A percentile compares a stretch with the other conserved stretches of the same genome.
phyloP scores from a whole-genome alignment of 2,888 invertebrate genomes.

The Apodemia mormo region DNA sequence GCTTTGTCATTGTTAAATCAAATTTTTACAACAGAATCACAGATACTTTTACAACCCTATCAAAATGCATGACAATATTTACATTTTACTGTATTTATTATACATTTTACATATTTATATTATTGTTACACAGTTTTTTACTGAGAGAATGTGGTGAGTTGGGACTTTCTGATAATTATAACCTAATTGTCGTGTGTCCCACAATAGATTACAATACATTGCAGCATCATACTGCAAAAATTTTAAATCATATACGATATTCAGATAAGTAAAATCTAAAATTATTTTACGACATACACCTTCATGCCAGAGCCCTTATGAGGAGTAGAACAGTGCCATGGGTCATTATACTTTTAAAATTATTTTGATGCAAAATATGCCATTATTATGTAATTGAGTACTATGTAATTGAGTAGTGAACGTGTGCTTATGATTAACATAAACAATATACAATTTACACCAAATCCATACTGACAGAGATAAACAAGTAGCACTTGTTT shows the following conservation, averaged over 20 bases:
- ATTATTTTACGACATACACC: no score
- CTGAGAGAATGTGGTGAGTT: not conserved
- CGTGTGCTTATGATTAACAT: no score
- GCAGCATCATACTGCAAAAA: not conserved
- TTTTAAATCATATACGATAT: not conserved
- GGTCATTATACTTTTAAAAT: no score
- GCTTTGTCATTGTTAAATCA: slow-evolving; percentile 35
- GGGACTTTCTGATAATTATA: not conserved
- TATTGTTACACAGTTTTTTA: not conserved
- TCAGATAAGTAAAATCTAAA: no score
- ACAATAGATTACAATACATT: not conserved
- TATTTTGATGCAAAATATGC: not conserved
- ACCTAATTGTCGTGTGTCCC: no score
- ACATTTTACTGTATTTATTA: slow-evolving; percentile 5
- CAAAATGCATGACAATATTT: slow-evolving; percentile 23
- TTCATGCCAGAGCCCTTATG: no score
- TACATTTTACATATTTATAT: not conserved
- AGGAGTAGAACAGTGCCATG: no score
- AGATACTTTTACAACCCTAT: slow-evolving; percentile 49
- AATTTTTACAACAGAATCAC: slow-evolving; percentile 70
- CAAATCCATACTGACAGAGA: no score
- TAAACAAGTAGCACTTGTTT: no score
- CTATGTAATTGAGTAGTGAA: not conserved
- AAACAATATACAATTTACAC: no score
- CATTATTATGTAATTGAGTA: not conserved